Conservation (phyloP, 2,113 vertebrate genomes). For the Eclectus roratus region DNA sequence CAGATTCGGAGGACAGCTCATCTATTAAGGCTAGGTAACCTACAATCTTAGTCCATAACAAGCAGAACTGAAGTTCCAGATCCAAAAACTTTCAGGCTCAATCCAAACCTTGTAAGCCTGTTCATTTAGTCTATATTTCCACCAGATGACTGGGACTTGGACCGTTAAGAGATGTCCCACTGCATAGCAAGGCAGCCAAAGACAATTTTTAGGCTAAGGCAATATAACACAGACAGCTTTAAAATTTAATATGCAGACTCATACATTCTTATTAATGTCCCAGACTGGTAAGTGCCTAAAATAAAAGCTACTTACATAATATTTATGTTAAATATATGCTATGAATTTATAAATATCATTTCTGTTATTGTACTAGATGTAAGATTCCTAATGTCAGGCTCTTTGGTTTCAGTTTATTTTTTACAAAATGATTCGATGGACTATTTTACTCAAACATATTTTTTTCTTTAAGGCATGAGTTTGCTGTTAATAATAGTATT, state of each 20-base stretch:
- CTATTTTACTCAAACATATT: background rate
- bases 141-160: background rate
- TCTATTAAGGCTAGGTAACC: background rate
- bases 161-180: background rate
- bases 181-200: background rate
- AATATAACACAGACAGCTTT: background rate
- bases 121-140: background rate
- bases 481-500: background rate
- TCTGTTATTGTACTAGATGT: background rate
- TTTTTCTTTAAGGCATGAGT: background rate
- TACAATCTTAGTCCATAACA: background rate
- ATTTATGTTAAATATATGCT: background rate
- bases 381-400: background rate
- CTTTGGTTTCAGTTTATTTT: background rate
- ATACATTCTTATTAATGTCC: background rate
- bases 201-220: background rate
- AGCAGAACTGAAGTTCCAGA: background rate
- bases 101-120: background rate
- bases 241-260: background rate
- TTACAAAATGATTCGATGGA: background rate
- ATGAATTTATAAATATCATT: background rate
- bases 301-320: background rate
- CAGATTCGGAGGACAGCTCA: background rate
- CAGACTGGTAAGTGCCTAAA: background rate
- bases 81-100: background rate